These are phyloP conservation scores for Patella vulgata DNA, from an alignment of 1,140 invertebrate species.

Conservation along the genomic window DNA sequence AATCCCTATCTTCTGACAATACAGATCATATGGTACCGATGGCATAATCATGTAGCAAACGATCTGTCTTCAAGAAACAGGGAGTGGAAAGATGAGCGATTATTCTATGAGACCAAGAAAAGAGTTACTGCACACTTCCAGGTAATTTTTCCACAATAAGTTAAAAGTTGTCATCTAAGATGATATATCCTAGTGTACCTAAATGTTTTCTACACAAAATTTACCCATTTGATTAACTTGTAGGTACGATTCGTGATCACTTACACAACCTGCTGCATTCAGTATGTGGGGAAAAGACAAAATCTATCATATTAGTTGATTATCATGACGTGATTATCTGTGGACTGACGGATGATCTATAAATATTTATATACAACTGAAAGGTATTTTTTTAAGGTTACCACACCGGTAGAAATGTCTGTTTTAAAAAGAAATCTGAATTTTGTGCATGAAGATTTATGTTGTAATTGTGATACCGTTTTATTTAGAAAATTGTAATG, in stretches of 20 bases:
- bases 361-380: background rate
- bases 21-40: slow-evolving; percentile 92
- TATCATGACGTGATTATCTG: background rate
- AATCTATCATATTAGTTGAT: background rate
- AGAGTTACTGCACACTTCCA: slow-evolving; percentile 93
- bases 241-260: background rate
- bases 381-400: background rate
- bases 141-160: slow-evolving; percentile 68
- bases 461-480: background rate
- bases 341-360: no score
- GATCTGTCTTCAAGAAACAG: slow-evolving; percentile 75
- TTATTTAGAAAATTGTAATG: slow-evolving; percentile 90
- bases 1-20: slow-evolving; percentile 96
- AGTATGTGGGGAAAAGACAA: background rate
- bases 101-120: slow-evolving; percentile 90
- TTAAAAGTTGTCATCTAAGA: background rate
- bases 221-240: background rate
- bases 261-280: no score
- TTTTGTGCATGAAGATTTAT: background rate
- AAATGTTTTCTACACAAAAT: background rate
- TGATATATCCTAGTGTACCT: background rate
- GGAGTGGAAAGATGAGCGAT: slow-evolving; percentile 92
- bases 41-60: slow-evolving; percentile 91
- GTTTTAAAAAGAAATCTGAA: background rate
- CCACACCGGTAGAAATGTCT: no score